Evolutionary conservation across 2,888 invertebrate species (phyloP).

Genomic region (Diaprepes abbreviatus): DNA sequence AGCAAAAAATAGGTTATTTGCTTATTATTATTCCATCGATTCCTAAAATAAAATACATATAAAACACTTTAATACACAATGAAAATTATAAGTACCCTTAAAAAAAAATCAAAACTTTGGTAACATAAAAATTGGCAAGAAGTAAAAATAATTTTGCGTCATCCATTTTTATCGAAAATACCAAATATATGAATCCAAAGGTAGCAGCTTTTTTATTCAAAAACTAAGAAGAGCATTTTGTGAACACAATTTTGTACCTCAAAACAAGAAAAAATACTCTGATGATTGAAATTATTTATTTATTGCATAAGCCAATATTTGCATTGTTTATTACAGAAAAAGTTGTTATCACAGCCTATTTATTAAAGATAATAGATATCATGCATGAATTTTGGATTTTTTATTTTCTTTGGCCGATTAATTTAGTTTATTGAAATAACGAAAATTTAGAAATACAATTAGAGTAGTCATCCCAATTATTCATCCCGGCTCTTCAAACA

Average conservation of each 20-base stretch:
- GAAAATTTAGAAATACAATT: no score
- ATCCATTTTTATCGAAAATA: neutral
- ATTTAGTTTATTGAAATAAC: no score
- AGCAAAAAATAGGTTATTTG: no score
- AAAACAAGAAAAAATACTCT: constrained; percentile 8
- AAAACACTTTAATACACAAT: no score
- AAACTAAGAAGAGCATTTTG: neutral
- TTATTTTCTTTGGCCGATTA: no score
- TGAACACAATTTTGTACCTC: neutral
- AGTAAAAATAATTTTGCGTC: neutral
- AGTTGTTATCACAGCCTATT: constrained; percentile 28
- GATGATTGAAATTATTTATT: neutral
- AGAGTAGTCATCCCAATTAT: no score
- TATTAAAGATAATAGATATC: constrained; percentile 7
- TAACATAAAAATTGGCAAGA: neutral
- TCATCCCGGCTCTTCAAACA: neutral
- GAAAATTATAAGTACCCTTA: no score
- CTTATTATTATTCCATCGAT: no score
- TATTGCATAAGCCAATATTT: constrained; percentile 21
- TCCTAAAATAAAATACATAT: no score
- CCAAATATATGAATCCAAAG: neutral
- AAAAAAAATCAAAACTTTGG: no score
- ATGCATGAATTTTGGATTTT: no score
- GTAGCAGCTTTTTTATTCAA: neutral
- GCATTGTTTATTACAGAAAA: constrained; percentile 9